Conservation (phyloP, 2,113 vertebrate genomes). For the Pica pica region DNA sequence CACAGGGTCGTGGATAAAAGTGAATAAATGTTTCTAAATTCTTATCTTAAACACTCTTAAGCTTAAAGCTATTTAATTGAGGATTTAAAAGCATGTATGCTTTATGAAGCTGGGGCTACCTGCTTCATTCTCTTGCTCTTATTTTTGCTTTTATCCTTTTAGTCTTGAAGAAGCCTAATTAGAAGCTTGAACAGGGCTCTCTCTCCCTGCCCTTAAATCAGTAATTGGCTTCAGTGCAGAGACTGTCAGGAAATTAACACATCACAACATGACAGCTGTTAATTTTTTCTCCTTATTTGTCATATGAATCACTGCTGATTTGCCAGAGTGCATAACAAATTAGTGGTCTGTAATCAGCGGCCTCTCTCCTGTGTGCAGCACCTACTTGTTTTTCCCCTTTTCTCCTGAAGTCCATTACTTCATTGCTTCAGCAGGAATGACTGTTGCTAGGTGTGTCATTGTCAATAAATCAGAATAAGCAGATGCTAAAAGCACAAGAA, state of each 20-base stretch:
- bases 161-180: slow-evolving; percentile 98
- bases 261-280: slow-evolving; percentile 99
- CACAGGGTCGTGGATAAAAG: slow-evolving; percentile 79
- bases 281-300: slow-evolving; percentile 95
- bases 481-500: slow-evolving; percentile 80
- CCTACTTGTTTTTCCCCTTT: slow-evolving; percentile 55
- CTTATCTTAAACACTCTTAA: slow-evolving; percentile 79
- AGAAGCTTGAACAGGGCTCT: slow-evolving; percentile 90
- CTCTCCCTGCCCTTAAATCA: slow-evolving; percentile 98
- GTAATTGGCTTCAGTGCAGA: slow-evolving; percentile 98
- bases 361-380: slow-evolving; percentile 77
- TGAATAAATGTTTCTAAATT: slow-evolving; percentile 90
- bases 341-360: slow-evolving; percentile 94
- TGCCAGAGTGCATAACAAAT: slow-evolving; percentile 95
- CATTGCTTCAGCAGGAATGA: slow-evolving; percentile 65
- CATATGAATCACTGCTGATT: slow-evolving; percentile 95
- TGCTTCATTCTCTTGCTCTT: slow-evolving; percentile 81
- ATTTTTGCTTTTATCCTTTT: slow-evolving; percentile 97
- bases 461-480: slow-evolving; percentile 85
- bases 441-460: slow-evolving; percentile 79
- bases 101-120: slow-evolving; percentile 76
- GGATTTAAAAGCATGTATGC: slow-evolving; percentile 74
- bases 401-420: slow-evolving; percentile 74
- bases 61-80: slow-evolving; percentile 79
- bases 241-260: slow-evolving; percentile 99